These are phyloP conservation scores for Epiblema foenella DNA, from an alignment of 2,888 invertebrate species.

Conservation along the genomic window DNA sequence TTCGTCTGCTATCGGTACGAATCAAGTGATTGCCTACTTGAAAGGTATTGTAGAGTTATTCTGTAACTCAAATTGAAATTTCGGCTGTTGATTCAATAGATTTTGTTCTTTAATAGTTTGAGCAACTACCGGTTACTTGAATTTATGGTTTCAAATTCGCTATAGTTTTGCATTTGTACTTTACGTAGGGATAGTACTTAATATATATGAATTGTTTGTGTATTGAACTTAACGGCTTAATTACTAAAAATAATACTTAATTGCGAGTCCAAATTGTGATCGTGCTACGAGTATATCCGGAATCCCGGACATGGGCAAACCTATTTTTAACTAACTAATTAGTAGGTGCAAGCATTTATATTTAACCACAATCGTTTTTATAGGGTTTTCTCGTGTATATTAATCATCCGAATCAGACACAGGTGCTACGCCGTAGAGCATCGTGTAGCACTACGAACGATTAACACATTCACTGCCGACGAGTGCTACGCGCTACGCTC, in stretches of 20 bases:
- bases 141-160: conserved; percentile 10
- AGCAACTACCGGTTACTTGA: conserved; percentile 27
- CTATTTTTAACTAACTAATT: too few species aligned
- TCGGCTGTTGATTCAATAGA: conserved; percentile 42
- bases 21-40: conserved; percentile 72
- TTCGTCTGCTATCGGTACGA: conserved; percentile 69
- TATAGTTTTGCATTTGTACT: not conserved
- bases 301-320: too few species aligned
- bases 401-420: not conserved
- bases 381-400: not conserved
- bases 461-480: too few species aligned
- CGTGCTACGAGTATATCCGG: too few species aligned
- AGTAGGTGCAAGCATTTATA: too few species aligned
- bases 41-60: conserved; percentile 47
- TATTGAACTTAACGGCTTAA: too few species aligned
- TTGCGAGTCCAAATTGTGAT: too few species aligned
- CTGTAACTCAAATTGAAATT: conserved; percentile 45
- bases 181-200: too few species aligned
- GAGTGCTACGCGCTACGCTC: too few species aligned
- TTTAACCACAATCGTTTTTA: not conserved
- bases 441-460: too few species aligned
- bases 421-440: too few species aligned
- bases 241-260: not conserved
- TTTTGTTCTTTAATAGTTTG: conserved; percentile 49
- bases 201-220: too few species aligned